These are phyloP conservation scores for Rattus rattus DNA, from an alignment of 2,113 vertebrate genomes.

Conservation along the genomic window DNA sequence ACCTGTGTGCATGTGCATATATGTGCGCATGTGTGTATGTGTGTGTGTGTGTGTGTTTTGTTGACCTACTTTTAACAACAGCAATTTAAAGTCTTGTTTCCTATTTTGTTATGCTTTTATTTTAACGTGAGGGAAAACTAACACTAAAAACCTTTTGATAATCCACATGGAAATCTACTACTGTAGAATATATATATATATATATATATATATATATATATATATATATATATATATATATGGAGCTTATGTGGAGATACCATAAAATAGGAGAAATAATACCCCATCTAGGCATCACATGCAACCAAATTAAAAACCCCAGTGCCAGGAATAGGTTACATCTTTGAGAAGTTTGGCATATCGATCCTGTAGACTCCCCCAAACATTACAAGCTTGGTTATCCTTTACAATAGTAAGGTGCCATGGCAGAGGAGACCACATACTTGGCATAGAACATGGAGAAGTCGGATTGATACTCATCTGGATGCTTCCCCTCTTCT, in stretches of 20 bases:
- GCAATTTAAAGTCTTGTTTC: background rate
- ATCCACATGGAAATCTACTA: background rate
- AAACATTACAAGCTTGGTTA: background rate
- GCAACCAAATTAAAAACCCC: background rate
- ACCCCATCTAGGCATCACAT: background rate
- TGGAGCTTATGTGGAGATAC: background rate
- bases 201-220: background rate
- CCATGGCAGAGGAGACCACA: background rate
- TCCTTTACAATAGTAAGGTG: background rate
- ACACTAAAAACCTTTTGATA: background rate
- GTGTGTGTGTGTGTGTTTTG: background rate
- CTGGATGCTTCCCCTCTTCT: background rate
- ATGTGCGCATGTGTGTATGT: background rate
- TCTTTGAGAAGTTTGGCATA: background rate
- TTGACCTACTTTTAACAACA: background rate
- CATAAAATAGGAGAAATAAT: background rate
- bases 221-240: background rate
- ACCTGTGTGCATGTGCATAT: background rate
- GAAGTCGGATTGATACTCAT: background rate
- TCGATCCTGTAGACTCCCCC: background rate
- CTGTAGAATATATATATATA: background rate
- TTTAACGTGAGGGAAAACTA: background rate
- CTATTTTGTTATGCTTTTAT: background rate
- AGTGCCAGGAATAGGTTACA: background rate
- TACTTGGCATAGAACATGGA: background rate